A percentile compares a stretch with the other conserved stretches of the same genome.
Conservation (phyloP, 2,888 invertebrate species). For the Drosophila nigritarsus region DNA sequence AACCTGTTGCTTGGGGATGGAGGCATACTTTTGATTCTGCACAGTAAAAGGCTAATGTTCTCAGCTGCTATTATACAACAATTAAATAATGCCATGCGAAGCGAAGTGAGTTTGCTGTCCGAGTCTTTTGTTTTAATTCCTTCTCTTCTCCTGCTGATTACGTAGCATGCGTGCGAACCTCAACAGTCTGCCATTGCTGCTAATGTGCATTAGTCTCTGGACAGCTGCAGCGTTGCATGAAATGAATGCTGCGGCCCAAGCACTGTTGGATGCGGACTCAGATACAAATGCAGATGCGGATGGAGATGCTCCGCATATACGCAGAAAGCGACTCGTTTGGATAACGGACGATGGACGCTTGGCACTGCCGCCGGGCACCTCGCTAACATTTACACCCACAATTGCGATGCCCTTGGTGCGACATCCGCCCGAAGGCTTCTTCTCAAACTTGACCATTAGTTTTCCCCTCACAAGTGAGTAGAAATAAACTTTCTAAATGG, state of each 20-base stretch:
- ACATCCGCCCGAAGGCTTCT: slow-evolving; percentile 93
- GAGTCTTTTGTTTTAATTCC: slow-evolving; percentile 60
- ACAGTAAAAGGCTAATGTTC: slow-evolving; percentile 12
- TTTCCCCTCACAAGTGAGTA: slow-evolving; percentile 93
- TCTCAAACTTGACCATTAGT: slow-evolving; percentile 93
- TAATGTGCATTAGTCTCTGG: slow-evolving; percentile 35
- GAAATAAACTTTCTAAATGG: not conserved
- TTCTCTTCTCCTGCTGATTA: slow-evolving; percentile 10
- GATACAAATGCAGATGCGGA: slow-evolving; percentile 14
- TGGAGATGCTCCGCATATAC: slow-evolving; percentile 87
- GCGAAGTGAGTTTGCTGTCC: slow-evolving; percentile 44
- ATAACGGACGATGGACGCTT: slow-evolving; percentile 93
- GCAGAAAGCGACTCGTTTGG: slow-evolving; percentile 94
- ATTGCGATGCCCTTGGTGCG: slow-evolving; percentile 92
- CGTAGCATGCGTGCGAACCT: slow-evolving; percentile 44
- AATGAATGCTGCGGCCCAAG: slow-evolving; percentile 44
- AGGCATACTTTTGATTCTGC: slow-evolving; percentile 5
- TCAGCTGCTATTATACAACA: slow-evolving; percentile 65
- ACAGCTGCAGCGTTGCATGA: slow-evolving; percentile 32
- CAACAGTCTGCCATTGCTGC: slow-evolving; percentile 18
- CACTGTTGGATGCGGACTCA: slow-evolving; percentile 44
- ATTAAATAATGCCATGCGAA: slow-evolving; percentile 58
- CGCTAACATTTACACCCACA: slow-evolving; percentile 92
- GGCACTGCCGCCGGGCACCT: slow-evolving; percentile 93
- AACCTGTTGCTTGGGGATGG: slow-evolving; percentile 50